These are phyloP conservation scores for Gambusia affinis DNA, from an alignment of 2,113 vertebrate genomes.

Conservation along the genomic window DNA sequence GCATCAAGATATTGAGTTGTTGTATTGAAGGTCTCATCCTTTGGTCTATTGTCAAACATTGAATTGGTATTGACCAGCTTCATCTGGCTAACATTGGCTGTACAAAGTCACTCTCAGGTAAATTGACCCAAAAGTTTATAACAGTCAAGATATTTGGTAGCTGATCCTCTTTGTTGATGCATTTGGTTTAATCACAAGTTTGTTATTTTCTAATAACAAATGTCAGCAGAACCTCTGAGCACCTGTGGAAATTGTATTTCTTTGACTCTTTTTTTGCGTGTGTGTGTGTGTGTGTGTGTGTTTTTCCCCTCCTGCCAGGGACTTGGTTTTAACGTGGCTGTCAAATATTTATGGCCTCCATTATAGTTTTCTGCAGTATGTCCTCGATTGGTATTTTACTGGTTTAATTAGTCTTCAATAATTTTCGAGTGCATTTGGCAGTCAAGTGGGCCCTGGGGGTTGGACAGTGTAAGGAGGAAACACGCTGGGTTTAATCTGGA, in stretches of 20 bases:
- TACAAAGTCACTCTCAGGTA: slow-evolving; percentile 25
- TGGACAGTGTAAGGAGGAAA: slow-evolving; percentile 31
- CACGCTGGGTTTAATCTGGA: slow-evolving; percentile 34
- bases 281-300: neutral
- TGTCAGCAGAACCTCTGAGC: neutral
- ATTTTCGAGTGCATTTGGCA: slow-evolving; percentile 55
- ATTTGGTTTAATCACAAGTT: slow-evolving; percentile 16
- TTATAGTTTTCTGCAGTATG: slow-evolving; percentile 59
- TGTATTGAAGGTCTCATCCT: slow-evolving; percentile 39
- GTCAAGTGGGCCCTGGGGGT: slow-evolving; percentile 43
- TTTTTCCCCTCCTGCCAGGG: neutral
- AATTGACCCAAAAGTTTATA: slow-evolving; percentile 29
- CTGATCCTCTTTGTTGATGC: slow-evolving; percentile 11
- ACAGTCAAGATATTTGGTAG: slow-evolving; percentile 5
- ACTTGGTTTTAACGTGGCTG: slow-evolving; percentile 46
- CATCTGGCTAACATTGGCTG: slow-evolving; percentile 36
- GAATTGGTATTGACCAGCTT: slow-evolving; percentile 71
- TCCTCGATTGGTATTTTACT: slow-evolving; percentile 63
- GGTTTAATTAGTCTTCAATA: slow-evolving; percentile 58
- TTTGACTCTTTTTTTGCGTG: neutral
- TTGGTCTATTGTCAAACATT: slow-evolving; percentile 64
- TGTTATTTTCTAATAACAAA: slow-evolving; percentile 15
- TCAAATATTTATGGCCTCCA: slow-evolving; percentile 64
- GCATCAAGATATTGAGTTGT: slow-evolving; percentile 46
- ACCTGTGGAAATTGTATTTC: slow-evolving; percentile 1